Evolutionary conservation across 2,113 vertebrate genomes (phyloP).

Genomic region (Leuciscus idus): DNA sequence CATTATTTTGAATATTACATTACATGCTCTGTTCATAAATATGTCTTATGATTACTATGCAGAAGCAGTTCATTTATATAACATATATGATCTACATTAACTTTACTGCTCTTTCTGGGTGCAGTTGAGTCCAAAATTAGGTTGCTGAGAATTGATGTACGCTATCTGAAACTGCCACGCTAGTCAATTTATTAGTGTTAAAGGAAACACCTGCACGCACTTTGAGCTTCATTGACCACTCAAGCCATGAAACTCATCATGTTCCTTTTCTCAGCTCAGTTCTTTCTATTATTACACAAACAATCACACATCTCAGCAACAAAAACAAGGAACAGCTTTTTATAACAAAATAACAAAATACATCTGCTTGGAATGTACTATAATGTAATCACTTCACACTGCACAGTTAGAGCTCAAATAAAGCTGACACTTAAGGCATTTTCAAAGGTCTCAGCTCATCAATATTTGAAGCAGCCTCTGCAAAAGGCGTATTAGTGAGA

Average conservation of each 20-base stretch:
- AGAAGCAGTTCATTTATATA: background rate
- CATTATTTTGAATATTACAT: background rate
- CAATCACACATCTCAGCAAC: constrained; percentile 40
- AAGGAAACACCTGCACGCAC: constrained; percentile 76
- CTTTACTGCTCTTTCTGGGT: background rate
- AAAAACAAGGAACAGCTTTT: constrained; percentile 21
- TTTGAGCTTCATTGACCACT: constrained; percentile 69
- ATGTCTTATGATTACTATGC: background rate
- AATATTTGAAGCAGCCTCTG: background rate
- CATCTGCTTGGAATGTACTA: constrained; percentile 2
- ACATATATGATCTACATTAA: background rate
- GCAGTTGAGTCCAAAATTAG: constrained; percentile 54
- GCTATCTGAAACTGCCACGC: constrained; percentile 60
- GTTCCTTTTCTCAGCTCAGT: constrained; percentile 44
- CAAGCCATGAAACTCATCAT: constrained; percentile 44
- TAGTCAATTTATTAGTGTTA: constrained; percentile 46
- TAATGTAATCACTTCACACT: background rate
- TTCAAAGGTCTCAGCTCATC: constrained; percentile 1
- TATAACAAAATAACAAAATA: background rate
- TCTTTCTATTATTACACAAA: constrained; percentile 28
- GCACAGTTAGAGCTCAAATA: background rate
- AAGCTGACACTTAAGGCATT: background rate
- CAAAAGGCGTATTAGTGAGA: background rate
- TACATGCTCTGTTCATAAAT: background rate
- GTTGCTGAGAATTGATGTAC: constrained; percentile 32